Base-by-base conservation (phyloP, 2,888 invertebrate species). In the Mongoloraphidia duomilia region DNA sequence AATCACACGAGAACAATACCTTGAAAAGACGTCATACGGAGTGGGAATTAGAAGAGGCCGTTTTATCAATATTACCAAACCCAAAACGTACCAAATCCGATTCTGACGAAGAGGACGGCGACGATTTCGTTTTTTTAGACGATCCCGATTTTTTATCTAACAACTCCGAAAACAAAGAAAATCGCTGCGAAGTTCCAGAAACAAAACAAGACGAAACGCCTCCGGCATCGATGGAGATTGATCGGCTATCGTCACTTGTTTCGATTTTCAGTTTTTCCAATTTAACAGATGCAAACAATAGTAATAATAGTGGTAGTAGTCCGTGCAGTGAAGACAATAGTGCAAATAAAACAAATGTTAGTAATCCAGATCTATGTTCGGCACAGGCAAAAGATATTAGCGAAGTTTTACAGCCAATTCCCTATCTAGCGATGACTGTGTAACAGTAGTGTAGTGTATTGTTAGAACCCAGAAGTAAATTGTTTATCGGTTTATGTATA, bases 161-260 rank as follows among this genome's bases (percentile, higher is more conserved):
- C 49, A 58, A 61, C 47, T 66, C 67, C 34, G 55, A 13, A 50
- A 46, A 41, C 35, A 34, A 49, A 42, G 37, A 36, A 40, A 17
- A 51, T 9, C n/a, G 41, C 8, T 26, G 38, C 41, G 41, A 36
- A 47, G 49, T 13, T 46, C 44, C 42, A 41, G 52, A 34, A 46
- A 49, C 53, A 14, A 13, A 44, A 40, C 35, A 47, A 14, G 43
- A 46, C 26, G 40, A 44, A 41, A 41, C 43, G 36, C 44, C 49
- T 9, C 57, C 61, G 13, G 64, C 66, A 5, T 65, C 68, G 10
- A 74, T 75, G 74, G 75, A 75, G 61, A 74, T 76, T 55, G 75
- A 76, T 61, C 66, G 74, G 54, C 74, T 77, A 54, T 75, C 76
- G 39, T 75, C 73, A 51, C 60, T 76, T 53, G 76, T 76, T 54